Base-by-base conservation (phyloP, 2,797 vertebrate species). In the Urosaurus nigricauda region DNA sequence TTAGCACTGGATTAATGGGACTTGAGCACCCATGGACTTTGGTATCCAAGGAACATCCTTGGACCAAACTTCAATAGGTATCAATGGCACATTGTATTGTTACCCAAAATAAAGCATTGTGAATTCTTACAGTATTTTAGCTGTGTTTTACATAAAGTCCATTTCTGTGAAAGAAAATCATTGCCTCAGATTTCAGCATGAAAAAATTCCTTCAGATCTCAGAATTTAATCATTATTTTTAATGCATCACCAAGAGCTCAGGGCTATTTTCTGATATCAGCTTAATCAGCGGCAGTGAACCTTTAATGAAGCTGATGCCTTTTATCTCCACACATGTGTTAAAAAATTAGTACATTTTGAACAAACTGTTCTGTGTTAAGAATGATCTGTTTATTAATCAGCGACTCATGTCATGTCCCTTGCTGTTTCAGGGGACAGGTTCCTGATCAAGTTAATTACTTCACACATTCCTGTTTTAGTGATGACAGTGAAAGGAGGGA, bases 181-280 rank as follows among this genome's bases (percentile, higher is more conserved):
- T 68, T 83, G 63, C 40, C 32, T 43, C 16, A 32, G 40, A 83
- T 68, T 43, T 53, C 19, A 32, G 24, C 29, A 12, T 43, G 5
- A 68, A 68, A 68, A 68, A 37, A 43, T 1, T 43, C 21, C 37
- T 26, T 32, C 3, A 47, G 24, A 83, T 70, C 29, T 40, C 63
- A 83, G 37, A 83, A 83, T 70, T 83, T 32, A 83, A 83, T 63
- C 11, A 65, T 58, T 35, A 37, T 63, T 60, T 82, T 82, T 82
- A 80, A 26, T 82, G 37, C 14, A 29, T 9, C 37, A 68, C 40
- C 37, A 83, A 70, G 63, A 68, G 29, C 40, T 83, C 26, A 63
- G 63, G 81, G 40, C 40, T 70, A 47, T 47, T 83, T 83, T 83
- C 63, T 68, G 14, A 5, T 63, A 65, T 82, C 58, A 63, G 6